phyloP scores from a whole-genome alignment of 2,888 invertebrate genomes.

The Lordiphosa andalusiaca region DNA sequence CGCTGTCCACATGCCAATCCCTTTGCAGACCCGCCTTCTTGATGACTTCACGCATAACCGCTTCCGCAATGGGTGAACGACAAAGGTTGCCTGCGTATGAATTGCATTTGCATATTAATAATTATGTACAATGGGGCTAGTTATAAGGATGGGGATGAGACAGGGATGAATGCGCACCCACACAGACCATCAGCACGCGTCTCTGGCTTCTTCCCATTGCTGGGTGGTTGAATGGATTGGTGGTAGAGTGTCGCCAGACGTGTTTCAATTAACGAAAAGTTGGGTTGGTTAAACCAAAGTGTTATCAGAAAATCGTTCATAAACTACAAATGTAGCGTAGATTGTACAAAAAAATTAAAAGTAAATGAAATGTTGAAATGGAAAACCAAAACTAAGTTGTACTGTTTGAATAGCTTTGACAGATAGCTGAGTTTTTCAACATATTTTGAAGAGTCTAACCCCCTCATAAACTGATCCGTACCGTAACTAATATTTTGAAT shows the following conservation, averaged over 20 bases:
- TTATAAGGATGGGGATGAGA: slow-evolving; percentile 5
- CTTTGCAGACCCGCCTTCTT: slow-evolving; percentile 83
- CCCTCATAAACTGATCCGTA: no score
- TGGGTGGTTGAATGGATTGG: not conserved
- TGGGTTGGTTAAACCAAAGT: no score
- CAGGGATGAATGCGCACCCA: slow-evolving; percentile 27
- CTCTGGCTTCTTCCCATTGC: slow-evolving; percentile 20
- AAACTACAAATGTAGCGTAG: no score
- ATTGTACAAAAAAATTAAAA: not conserved
- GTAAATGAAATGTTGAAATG: not conserved
- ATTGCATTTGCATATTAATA: slow-evolving; percentile 28
- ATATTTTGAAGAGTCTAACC: no score
- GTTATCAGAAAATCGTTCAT: no score
- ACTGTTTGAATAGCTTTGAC: no score
- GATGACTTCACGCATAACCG: slow-evolving; percentile 89
- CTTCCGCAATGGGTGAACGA: slow-evolving; percentile 96
- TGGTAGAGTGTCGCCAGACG: slow-evolving; percentile 3
- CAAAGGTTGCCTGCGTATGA: slow-evolving; percentile 90
- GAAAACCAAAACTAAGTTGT: not conserved
- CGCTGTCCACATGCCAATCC: slow-evolving; percentile 93
- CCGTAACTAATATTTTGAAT: no score
- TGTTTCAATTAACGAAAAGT: not conserved
- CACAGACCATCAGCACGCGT: slow-evolving; percentile 29
- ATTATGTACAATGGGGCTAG: slow-evolving; percentile 15
- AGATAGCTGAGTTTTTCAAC: no score